Percentiles rank a stretch among this genome's conserved stretches.
phyloP scores from a whole-genome alignment of 92 coral and sea anemone species.

The Umimayanthus chanpuru region DNA sequence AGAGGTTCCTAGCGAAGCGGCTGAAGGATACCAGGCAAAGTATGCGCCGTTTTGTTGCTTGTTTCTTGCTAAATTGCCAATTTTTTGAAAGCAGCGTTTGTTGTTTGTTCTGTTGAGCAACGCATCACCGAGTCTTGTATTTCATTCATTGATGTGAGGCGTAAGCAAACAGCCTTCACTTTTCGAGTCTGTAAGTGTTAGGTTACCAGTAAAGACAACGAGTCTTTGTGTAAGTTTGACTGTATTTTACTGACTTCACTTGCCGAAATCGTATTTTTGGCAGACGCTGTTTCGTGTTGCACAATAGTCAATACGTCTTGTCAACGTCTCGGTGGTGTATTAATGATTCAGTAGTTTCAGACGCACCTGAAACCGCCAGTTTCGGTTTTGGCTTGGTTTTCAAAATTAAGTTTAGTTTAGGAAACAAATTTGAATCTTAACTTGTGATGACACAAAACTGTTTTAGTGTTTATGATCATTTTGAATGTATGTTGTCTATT shows the following conservation, averaged over 20 bases:
- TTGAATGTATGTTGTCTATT: too few species aligned
- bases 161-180: slow-evolving; percentile 12
- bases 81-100: slow-evolving; percentile 15
- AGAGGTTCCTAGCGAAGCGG: slow-evolving; percentile 69
- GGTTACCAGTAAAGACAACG: not conserved
- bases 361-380: not conserved
- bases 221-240: not conserved
- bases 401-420: too few species aligned
- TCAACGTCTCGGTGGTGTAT: not conserved
- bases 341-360: slow-evolving; percentile 27
- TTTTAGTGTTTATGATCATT: too few species aligned
- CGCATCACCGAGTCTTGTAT: slow-evolving; percentile 29
- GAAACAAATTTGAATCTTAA: not conserved
- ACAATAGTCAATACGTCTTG: not conserved
- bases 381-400: not conserved
- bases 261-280: slow-evolving; percentile 7
- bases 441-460: not conserved
- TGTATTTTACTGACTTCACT: not conserved
- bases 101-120: slow-evolving; percentile 8
- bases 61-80: not conserved
- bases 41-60: slow-evolving; percentile 73
- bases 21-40: slow-evolving; percentile 90
- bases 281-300: slow-evolving; percentile 25
- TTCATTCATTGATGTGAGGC: not conserved
- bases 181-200: not conserved